These are phyloP conservation scores for Rotaria sp. DNA, from an alignment of 2,888 invertebrate genomes.

Conservation along the genomic window DNA sequence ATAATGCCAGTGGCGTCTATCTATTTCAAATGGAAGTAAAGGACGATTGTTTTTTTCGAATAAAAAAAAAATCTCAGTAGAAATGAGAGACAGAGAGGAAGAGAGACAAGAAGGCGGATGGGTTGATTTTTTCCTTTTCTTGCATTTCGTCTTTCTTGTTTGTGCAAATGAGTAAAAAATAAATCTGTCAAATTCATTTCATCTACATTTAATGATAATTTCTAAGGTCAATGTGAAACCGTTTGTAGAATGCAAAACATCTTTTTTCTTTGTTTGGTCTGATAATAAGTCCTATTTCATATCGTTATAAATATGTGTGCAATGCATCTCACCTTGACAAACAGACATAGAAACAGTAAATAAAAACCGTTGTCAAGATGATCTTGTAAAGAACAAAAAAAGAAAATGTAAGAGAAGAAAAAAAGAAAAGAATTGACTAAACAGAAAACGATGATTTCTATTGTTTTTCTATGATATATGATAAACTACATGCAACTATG, in stretches of 20 bases:
- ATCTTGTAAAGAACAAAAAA: background rate
- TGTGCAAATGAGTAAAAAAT: background rate
- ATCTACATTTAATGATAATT: background rate
- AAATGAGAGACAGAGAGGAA: background rate
- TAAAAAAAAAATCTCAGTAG: background rate
- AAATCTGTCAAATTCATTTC: background rate
- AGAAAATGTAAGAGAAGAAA: background rate
- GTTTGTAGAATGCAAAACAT: background rate
- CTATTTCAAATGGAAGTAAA: background rate
- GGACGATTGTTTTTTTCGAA: background rate
- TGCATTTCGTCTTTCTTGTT: background rate
- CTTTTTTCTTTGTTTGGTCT: background rate
- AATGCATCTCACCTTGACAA: background rate
- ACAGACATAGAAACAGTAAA: conserved; percentile 13
- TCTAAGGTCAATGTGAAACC: background rate
- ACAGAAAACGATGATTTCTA: background rate
- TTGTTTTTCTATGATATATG: background rate
- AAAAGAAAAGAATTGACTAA: background rate
- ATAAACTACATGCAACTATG: background rate
- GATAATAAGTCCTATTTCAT: background rate
- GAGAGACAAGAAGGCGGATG: background rate
- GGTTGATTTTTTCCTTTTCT: background rate
- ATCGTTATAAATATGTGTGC: background rate
- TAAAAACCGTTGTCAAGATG: background rate
- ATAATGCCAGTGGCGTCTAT: background rate